These are phyloP conservation scores for Gymnorhina tibicen DNA, from an alignment of 2,113 vertebrate species.

Conservation along the genomic window DNA sequence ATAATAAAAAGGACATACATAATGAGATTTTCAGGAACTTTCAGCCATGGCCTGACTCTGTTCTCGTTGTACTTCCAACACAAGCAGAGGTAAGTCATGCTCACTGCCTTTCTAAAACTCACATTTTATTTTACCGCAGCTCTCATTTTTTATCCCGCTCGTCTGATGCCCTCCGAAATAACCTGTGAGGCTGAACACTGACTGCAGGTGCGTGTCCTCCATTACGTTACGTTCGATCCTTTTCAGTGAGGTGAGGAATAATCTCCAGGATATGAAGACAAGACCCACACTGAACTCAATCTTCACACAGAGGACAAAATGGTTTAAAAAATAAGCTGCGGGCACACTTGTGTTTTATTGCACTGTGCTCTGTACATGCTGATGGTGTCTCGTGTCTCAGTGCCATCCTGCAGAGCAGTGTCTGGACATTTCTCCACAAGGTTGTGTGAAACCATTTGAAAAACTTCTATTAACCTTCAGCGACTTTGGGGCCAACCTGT, in stretches of 20 bases:
- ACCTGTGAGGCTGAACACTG: not conserved
- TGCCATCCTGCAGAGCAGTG: not conserved
- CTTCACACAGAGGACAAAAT: not conserved
- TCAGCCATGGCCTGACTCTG: not conserved
- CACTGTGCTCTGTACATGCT: not conserved
- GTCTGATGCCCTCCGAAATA: not conserved
- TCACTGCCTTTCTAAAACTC: not conserved
- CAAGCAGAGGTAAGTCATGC: not conserved
- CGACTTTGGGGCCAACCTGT: not conserved
- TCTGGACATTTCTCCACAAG: not conserved
- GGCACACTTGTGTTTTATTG: not conserved
- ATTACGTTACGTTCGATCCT: rapidly evolving
- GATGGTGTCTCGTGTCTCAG: not conserved
- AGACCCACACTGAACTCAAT: not conserved
- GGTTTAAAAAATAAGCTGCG: not conserved
- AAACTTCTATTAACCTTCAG: not conserved
- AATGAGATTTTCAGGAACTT: not conserved
- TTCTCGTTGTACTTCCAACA: not conserved
- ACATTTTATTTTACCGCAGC: not conserved
- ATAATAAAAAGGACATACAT: not conserved
- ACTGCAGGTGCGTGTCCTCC: not conserved
- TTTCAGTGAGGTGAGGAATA: not conserved
- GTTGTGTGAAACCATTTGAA: not conserved
- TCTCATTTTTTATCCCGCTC: not conserved
- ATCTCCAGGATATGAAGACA: not conserved